These are phyloP conservation scores for Neogale vison DNA, from an alignment of 2,113 vertebrate genomes.

Conservation along the genomic window DNA sequence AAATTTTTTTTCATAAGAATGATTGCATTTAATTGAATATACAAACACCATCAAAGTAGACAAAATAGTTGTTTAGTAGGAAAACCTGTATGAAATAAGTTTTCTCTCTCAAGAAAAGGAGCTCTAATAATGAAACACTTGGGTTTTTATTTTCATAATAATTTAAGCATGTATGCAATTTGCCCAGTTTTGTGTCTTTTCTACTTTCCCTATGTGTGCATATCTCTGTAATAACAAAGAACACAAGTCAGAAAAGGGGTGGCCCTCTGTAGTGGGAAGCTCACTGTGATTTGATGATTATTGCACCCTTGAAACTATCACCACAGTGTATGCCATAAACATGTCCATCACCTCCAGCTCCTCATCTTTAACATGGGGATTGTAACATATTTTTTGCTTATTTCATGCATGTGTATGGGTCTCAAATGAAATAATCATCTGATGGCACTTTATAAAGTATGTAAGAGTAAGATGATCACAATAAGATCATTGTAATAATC, in stretches of 20 bases:
- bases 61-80: neutral
- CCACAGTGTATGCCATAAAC: neutral
- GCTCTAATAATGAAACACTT: neutral
- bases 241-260: neutral
- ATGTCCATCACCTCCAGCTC: neutral
- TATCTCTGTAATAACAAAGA: neutral
- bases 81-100: neutral
- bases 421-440: neutral
- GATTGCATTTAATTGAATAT: slow-evolving; percentile 30
- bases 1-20: slow-evolving; percentile 7
- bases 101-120: neutral
- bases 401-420: neutral
- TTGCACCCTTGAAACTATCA: neutral
- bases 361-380: neutral
- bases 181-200: neutral
- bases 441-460: neutral
- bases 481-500: neutral
- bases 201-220: neutral
- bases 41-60: neutral
- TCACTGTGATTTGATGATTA: neutral
- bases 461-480: neutral
- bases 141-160: neutral
- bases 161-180: neutral
- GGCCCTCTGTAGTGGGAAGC: neutral
- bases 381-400: neutral